Evolutionary conservation across 2,113 vertebrate species (phyloP).

Genomic region (Rhabdomys dilectus): DNA sequence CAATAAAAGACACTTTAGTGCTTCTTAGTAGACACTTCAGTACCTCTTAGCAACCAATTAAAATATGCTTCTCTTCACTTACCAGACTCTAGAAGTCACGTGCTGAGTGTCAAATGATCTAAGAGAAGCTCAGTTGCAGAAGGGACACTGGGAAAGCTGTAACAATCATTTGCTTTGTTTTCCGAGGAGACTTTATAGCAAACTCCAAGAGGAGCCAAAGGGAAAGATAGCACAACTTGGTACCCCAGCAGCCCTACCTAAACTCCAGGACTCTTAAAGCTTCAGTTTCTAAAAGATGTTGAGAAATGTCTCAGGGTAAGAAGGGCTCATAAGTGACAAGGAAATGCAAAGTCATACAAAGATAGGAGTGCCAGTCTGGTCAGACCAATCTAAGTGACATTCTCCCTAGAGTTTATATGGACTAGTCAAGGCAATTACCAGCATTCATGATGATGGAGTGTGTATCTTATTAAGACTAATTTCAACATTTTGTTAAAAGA

Average conservation of each 20-base stretch:
- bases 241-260: not conserved
- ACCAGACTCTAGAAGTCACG: constrained; percentile 19
- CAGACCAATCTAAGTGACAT: not conserved
- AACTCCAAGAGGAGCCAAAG: not conserved
- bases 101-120: not conserved
- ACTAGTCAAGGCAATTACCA: not conserved
- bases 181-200: constrained; percentile 15
- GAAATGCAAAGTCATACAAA: constrained; percentile 26
- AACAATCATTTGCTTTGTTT: not conserved
- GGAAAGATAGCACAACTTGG: not conserved
- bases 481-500: constrained; percentile 55
- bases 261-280: constrained; percentile 18
- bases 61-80: constrained; percentile 23
- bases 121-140: constrained; percentile 8
- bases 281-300: constrained; percentile 1
- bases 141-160: not conserved
- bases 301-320: not conserved
- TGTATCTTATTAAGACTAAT: constrained; percentile 44
- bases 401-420: constrained; percentile 2
- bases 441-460: not conserved
- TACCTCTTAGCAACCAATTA: constrained; percentile 35
- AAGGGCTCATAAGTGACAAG: not conserved
- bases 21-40: not conserved
- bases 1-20: not conserved
- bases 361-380: not conserved